phyloP scores from a whole-genome alignment of 2,113 vertebrate species.

The Rousettus leschenaultii region DNA sequence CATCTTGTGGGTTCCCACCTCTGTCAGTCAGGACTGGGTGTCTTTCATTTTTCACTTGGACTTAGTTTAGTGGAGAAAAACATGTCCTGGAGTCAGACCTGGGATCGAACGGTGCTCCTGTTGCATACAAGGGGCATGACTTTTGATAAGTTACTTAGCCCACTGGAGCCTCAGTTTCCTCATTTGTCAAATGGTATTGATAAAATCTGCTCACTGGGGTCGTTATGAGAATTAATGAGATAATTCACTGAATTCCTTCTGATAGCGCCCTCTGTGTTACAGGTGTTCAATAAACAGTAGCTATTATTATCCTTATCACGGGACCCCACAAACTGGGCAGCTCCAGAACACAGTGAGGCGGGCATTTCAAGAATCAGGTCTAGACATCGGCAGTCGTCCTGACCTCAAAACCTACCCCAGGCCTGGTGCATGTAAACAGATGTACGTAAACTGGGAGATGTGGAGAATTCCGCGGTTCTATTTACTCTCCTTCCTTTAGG shows the following conservation, averaged over 20 bases:
- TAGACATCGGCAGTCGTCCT: neutral
- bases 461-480: neutral
- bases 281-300: neutral
- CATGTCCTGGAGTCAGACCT: neutral
- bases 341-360: neutral
- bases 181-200: neutral
- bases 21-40: neutral
- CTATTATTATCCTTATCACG: neutral
- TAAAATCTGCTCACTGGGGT: neutral
- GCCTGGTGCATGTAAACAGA: neutral
- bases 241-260: neutral
- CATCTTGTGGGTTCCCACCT: neutral
- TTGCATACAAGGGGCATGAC: too few relatives aligned
- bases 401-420: neutral
- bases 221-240: neutral
- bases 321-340: neutral
- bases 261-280: neutral
- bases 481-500: neutral
- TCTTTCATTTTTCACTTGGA: neutral
- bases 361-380: neutral
- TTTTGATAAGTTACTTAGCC: neutral
- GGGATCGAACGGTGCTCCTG: neutral
- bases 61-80: neutral
- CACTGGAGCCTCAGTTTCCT: neutral
- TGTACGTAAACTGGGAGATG: neutral